A percentile compares a stretch with the other conserved stretches of the same genome.
These are phyloP conservation scores for Macropus fuliginosus DNA, from an alignment of 2,797 vertebrate species.

Conservation along the genomic window DNA sequence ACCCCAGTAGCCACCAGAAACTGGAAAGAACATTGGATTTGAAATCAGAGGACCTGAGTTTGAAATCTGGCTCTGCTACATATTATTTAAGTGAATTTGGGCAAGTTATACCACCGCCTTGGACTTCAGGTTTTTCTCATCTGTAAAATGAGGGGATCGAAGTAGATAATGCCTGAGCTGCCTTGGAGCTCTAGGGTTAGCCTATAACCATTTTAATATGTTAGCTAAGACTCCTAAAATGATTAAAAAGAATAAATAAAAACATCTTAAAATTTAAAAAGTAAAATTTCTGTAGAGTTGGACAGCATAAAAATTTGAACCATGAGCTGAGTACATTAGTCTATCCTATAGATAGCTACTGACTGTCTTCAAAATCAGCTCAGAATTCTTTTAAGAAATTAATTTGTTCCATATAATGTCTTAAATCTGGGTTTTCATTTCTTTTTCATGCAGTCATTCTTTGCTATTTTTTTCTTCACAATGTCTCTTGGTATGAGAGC, in stretches of 20 bases:
- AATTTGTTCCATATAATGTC: conserved; percentile 20
- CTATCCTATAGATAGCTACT: not conserved
- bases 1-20: not conserved
- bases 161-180: not conserved
- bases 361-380: not conserved
- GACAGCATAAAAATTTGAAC: not conserved
- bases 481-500: not conserved
- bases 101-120: not conserved
- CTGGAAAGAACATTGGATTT: not conserved
- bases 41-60: not conserved
- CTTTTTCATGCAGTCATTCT: not conserved
- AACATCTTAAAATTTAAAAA: not conserved
- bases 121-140: not conserved
- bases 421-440: conserved; percentile 17
- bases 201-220: not conserved
- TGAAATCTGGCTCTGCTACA: not conserved
- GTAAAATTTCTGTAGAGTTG: not conserved
- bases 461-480: not conserved
- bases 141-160: not conserved
- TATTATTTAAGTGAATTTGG: not conserved
- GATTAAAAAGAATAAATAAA: not conserved
- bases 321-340: not conserved
- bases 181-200: not conserved
- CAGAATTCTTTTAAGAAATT: conserved; percentile 20
- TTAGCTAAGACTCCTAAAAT: not conserved